Evolutionary conservation across 1,140 invertebrate species (phyloP), one percentile per base, ranked within the genome.

Genomic region (Himalopsyche phryganea): DNA sequence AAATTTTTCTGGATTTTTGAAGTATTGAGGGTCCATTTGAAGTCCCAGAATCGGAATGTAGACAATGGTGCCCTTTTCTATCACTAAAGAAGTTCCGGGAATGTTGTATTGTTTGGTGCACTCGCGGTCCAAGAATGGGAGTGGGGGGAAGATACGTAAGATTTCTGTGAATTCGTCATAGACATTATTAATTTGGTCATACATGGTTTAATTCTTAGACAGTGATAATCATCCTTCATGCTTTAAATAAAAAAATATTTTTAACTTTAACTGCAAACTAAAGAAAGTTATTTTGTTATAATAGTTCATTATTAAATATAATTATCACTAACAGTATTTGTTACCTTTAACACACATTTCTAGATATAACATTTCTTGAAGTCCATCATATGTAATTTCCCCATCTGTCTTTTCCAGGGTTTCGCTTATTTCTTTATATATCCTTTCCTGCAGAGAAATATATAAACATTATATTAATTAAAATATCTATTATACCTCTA

Each of bases 61-160:
- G 6, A 57, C 33, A 28, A 38, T 46, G 11, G 33, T 55, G 5
- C 52, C 52, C 36, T 55, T 55, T 17, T 46, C 18, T 36, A 48
- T 55, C 15, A 46, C 32, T 6, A 38, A 11, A 0, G 36, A 17
- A 15, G 44, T 48, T 3, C 46, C 46, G 3, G 80, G 73, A 1
- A 83, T 66, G 44, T 74, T 74, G 62, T 82, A 85, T 9, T 71
- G 71, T 45, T 74, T 75, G 2, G 72, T 73, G 62, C 79, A 80
- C 62, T 74, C 68, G 46, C 81, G 72, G 54, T 80, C 78, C 18
- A 85, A 67, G 13, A 83, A 76, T 4, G 77, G 77, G 7, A 82
- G 71, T 7, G 81, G 73, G 5, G 83, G 83, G 69, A 85, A 80
- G n/a, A 82, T 67, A 55, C 83, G 74, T 40, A 85, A 66, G 1